Evolutionary conservation across 2,113 vertebrate species (phyloP), one percentile per base, ranked within the genome.

Genomic region (Callipepla californica): DNA sequence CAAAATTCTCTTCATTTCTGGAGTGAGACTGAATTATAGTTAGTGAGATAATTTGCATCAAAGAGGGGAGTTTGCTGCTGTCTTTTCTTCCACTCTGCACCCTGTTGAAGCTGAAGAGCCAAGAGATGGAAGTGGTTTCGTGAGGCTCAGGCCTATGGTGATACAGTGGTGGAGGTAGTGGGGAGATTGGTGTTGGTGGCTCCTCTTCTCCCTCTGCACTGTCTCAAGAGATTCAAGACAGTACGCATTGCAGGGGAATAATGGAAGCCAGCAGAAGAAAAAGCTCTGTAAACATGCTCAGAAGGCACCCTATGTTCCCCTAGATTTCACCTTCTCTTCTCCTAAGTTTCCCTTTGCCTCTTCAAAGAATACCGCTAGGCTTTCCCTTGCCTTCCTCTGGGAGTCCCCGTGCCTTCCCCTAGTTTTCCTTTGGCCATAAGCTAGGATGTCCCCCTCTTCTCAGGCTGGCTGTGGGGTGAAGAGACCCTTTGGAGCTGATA

Each of bases 1-100:
- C 81, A 91, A 81, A 87, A 66, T 75, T 90, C 47, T 80, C 19
- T 44, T 82, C 23, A 19, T 87, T 91, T 80, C 61, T 93, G 47
- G 74, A 87, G 53, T 32, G 42, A 85, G 61, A 48, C 74, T 74
- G 59, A 80, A 55, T 58, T 73, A 25, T 4, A 87, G 68, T 76
- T 83, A 58, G 36, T 0, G 0, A 72, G 36, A 51, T 83, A 65
- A 47, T 12, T 8, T 34, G 12, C 36, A 18, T 77, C 59, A 21
- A 48, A 63, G 20, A 30, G 12, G 0, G 1, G 57, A 4, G 3
- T 63, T 83, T 80, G 63, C 58, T 80, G 63, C 58, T 76, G 74
- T 59, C 42, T 10, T 47, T 87, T 28, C 42, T 81, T 63, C 47
- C 12, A 19, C 53, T 53, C 19, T 53, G 59, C 1, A 0, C 63